These are phyloP conservation scores for Graphium colonna DNA, from an alignment of 2,888 invertebrate genomes.

Conservation along the genomic window DNA sequence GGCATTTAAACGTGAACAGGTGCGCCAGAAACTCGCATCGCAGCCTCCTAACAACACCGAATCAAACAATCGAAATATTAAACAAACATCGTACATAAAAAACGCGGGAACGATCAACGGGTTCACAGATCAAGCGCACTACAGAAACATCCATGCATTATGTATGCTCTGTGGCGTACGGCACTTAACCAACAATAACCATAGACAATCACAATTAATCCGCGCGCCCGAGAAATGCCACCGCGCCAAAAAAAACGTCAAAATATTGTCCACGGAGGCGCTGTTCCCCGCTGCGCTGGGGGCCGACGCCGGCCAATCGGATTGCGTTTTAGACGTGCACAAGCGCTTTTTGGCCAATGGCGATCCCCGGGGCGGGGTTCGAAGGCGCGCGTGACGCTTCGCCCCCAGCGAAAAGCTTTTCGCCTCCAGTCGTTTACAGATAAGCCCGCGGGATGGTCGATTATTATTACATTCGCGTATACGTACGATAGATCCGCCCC, in stretches of 20 bases:
- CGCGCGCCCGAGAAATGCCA: constrained; percentile 73
- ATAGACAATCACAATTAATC: constrained; percentile 78
- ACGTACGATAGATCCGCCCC: constrained; percentile 70
- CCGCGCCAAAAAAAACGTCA: constrained; percentile 71
- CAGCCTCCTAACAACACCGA: not conserved
- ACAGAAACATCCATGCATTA: not conserved
- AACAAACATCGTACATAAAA: constrained; percentile 11
- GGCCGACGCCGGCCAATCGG: constrained; percentile 59
- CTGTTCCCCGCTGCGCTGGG: constrained; percentile 53
- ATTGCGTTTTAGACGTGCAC: constrained; percentile 51
- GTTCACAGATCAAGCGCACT: constrained; percentile 2
- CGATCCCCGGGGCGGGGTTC: constrained; percentile 73
- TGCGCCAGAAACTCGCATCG: not conserved
- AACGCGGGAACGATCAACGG: not conserved
- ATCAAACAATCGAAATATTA: not conserved
- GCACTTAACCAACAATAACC: constrained; percentile 76
- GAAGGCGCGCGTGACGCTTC: constrained; percentile 69
- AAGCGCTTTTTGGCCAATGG: constrained; percentile 70
- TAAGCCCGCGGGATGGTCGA: constrained; percentile 79
- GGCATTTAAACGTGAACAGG: constrained; percentile 6
- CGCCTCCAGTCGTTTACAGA: constrained; percentile 79
- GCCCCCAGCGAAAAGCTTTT: constrained; percentile 79
- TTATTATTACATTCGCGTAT: constrained; percentile 70
- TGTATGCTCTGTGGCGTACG: constrained; percentile 34
- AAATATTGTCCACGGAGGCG: constrained; percentile 66